Evolutionary conservation across 2,888 invertebrate genomes (phyloP), one percentile per base, ranked within the genome.

Genomic region (Molorchus minor): DNA sequence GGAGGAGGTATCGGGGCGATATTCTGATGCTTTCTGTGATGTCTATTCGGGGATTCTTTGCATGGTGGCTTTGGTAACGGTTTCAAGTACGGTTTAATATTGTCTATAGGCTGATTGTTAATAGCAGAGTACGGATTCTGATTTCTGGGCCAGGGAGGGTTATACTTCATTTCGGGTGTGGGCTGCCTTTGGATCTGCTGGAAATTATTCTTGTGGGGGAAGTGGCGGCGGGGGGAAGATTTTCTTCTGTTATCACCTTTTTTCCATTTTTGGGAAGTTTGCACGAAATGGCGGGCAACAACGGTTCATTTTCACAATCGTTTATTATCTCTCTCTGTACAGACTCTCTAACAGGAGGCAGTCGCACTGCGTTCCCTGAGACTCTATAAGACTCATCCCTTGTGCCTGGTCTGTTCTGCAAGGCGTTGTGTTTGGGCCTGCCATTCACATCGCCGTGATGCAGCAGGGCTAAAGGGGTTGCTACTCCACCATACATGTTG

Each of bases 401-500:
- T 7, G 76, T 73, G 46, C 76, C 70, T 57, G 51, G 41, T 33
- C 54, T 44, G 25, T 54, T 54, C 63, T 84, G 58, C 75, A 64
- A 12, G 70, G 67, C 0, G 81, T 81, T n/a, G 83, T 84, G 36
- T 84, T 81, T 56, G 82, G 77, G 1, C 83, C 83, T 0, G 84
- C 84, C 70, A 83, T 84, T 58, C 33, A 70, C 65, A 21, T 79
- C 79, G 30, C 76, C 77, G 59, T 82, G 83, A 69, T 87, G 88
- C 36, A 89, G 79, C 81, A 89, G 84, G 13, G 88, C 88, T 25
- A 89, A 79, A 0, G 89, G 89, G 1, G 89, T 90, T 0, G 89
- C 87, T 5, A 90, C 89, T 12, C 90, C 90, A 0, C 90, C 90
- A 72, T 88, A 89, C 70, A 84, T 81, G 65, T 74, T 88, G 85